Evolutionary conservation across 2,888 invertebrate species (phyloP), one percentile per base, ranked within the genome.

Genomic region (Yponomeuta plumbellus): DNA sequence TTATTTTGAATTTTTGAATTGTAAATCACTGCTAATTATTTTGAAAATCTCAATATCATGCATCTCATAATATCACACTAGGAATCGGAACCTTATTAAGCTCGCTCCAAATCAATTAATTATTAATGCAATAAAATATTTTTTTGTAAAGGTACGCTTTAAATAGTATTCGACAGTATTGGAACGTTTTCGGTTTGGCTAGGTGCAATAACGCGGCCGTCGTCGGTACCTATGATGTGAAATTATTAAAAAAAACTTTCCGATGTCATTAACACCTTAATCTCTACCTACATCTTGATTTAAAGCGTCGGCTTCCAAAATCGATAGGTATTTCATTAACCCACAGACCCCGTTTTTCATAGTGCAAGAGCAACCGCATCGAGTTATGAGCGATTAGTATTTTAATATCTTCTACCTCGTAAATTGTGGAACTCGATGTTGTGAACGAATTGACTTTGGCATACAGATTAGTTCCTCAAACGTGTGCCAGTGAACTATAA

Each of bases 401-500:
- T 52, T 59, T 20, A 66, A 62, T 62, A 34, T 34, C 34, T 52
- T 4, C 44, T 13, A 17, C 17, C 44, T 52, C 3, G 44, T 52
- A 13, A 52, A 59, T 22, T 52, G 63, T 57, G 44, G 44, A 59
- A 23, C 67, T 44, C 34, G 40, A 61, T 34, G 61, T 61, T 22
- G 56, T 62, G 61, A 52, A 61, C 66, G 66, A 61, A 58, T 66
- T 23, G 61, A 21, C 40, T 20, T 63, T 17, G 40, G 44, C 40
- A 44, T 44, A 63, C 21, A 11, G 22, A 63, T 63, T 40, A 63
- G 63, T 63, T 63, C 63, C 63, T 40, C 39, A 34, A 39, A 40
- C 44, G 22, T 63, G 63, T 63, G 63, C 63, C 22, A 63, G 22
- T 40, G 40, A 63, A 44, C 40, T 63, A 63, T 44, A 44, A 67